Conservation (phyloP, 2,888 invertebrate species). For the Tineola bisselliella region DNA sequence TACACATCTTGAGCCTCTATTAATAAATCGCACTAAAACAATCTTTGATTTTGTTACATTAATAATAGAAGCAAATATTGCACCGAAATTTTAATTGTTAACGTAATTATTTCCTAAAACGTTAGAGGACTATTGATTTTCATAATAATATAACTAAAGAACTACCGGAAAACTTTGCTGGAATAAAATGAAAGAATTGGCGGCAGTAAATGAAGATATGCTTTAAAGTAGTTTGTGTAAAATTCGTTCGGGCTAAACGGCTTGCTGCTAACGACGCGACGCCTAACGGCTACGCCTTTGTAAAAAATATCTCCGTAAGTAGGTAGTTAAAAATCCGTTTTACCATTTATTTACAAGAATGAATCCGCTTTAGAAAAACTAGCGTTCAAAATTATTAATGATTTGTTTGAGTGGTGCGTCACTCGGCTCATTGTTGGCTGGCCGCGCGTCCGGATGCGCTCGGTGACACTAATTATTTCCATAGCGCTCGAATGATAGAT, state of each 20-base stretch:
- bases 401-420: constrained; percentile 65
- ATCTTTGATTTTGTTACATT: no score
- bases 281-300: constrained; percentile 37
- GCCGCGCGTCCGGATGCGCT: constrained; percentile 56
- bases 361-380: constrained; percentile 60
- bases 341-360: constrained; percentile 65
- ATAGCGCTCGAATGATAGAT: constrained; percentile 66
- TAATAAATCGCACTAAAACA: no score
- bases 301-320: constrained; percentile 61
- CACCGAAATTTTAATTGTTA: no score
- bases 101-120: no score
- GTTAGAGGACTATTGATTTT: no score
- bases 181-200: not conserved
- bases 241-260: not conserved
- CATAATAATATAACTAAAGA: no score
- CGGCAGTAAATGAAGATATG: not conserved
- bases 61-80: no score
- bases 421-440: constrained; percentile 58
- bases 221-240: constrained; percentile 6
- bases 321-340: constrained; percentile 60
- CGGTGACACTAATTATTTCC: constrained; percentile 67
- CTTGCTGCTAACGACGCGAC: constrained; percentile 24
- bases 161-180: no score
- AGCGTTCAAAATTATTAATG: constrained; percentile 65
- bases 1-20: no score